phyloP scores from a whole-genome alignment of 2,888 invertebrate genomes.

The Augochlorella aurata region DNA sequence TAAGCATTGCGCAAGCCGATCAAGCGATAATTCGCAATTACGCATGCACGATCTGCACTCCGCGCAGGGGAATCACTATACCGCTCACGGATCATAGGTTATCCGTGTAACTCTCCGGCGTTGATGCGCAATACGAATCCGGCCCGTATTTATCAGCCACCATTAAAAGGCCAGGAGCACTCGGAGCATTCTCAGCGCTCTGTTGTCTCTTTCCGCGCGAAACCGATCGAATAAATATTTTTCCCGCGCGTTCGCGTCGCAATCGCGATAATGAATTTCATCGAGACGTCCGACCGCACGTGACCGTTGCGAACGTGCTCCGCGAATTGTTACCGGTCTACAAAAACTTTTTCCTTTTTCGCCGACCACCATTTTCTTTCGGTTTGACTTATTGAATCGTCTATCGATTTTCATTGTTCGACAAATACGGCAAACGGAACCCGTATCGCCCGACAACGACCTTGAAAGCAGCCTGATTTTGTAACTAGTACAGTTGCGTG shows the following conservation, averaged over 20 bases:
- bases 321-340: background rate
- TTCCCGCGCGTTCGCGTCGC: background rate
- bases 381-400: background rate
- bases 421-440: no score
- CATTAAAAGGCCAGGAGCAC: slow-evolving; percentile 45
- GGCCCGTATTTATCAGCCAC: slow-evolving; percentile 46
- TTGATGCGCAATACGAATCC: slow-evolving; percentile 57
- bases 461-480: no score
- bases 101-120: slow-evolving; percentile 60
- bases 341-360: background rate
- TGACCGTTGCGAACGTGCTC: background rate
- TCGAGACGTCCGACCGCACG: background rate
- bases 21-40: slow-evolving; percentile 73
- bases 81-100: slow-evolving; percentile 68
- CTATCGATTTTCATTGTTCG: background rate
- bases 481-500: no score
- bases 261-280: slow-evolving; percentile 4
- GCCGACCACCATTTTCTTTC: background rate
- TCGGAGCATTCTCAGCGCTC: slow-evolving; percentile 12
- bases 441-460: no score
- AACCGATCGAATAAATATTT: slow-evolving; percentile 29
- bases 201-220: background rate
- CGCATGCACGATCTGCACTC: slow-evolving; percentile 67
- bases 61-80: slow-evolving; percentile 59
- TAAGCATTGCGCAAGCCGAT: slow-evolving; percentile 65